phyloP scores from a whole-genome alignment of 2,888 invertebrate species.

The Drosophila flavopinicola region DNA sequence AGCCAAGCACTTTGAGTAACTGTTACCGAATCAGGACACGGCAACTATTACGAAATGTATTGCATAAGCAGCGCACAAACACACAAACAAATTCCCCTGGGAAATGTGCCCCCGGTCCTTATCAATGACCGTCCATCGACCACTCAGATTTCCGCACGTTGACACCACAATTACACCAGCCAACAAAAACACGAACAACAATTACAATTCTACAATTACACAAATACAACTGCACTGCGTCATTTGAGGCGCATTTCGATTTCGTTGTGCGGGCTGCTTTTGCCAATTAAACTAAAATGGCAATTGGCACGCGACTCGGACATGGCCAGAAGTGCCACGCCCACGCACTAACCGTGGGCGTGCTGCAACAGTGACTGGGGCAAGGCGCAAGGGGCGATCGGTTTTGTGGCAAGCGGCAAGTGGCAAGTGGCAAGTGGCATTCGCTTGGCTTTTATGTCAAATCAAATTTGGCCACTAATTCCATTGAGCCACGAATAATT shows the following conservation, averaged over 20 bases:
- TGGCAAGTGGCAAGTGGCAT: background rate
- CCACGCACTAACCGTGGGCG: background rate
- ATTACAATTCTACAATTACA: no score
- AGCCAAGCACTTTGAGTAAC: no score
- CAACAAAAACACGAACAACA: slow-evolving; percentile 30
- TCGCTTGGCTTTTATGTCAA: slow-evolving; percentile 43
- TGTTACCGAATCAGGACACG: no score
- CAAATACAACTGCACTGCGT: slow-evolving; percentile 60
- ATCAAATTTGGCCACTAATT: slow-evolving; percentile 65
- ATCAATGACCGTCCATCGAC: slow-evolving; percentile 37
- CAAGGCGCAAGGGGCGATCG: background rate
- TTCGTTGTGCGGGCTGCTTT: slow-evolving; percentile 17
- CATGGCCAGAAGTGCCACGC: slow-evolving; percentile 18
- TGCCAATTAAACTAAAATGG: slow-evolving; percentile 72
- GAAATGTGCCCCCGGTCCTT: slow-evolving; percentile 5
- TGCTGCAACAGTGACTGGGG: background rate
- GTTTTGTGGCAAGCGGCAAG: slow-evolving; percentile 8
- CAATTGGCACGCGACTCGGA: slow-evolving; percentile 61
- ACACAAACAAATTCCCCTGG: slow-evolving; percentile 22
- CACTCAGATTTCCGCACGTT: slow-evolving; percentile 38
- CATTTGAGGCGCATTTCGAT: slow-evolving; percentile 41
- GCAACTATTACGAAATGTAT: no score
- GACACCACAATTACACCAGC: slow-evolving; percentile 56
- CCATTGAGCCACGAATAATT: slow-evolving; percentile 54
- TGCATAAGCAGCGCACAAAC: background rate